Percentiles rank a stretch among this genome's conserved stretches.
Evolutionary conservation across 2,113 vertebrate species (phyloP).

Genomic region (Corythornis madagascariensis): DNA sequence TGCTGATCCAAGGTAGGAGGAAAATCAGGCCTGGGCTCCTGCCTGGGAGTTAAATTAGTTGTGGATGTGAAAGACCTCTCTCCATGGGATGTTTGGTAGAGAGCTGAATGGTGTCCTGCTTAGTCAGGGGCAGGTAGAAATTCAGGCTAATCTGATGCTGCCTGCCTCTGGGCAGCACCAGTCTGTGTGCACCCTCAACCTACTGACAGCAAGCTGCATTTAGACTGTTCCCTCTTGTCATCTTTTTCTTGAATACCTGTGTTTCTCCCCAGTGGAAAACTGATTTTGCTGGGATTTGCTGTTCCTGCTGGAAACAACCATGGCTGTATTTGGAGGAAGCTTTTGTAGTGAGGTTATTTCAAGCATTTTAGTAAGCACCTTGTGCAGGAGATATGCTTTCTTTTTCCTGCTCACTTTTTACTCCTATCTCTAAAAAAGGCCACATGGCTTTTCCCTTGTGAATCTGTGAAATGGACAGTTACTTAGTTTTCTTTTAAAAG

Average conservation of each 20-base stretch:
- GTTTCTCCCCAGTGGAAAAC: not conserved
- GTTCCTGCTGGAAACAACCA: not conserved
- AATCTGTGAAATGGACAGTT: not conserved
- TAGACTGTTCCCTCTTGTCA: not conserved
- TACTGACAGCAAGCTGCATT: not conserved
- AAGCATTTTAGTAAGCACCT: not conserved
- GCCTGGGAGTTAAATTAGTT: not conserved
- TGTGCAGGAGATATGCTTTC: not conserved
- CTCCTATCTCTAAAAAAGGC: not conserved
- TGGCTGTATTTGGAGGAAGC: not conserved
- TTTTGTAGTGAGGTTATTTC: not conserved
- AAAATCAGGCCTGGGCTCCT: not conserved
- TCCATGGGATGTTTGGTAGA: rapidly evolving
- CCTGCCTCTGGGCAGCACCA: not conserved
- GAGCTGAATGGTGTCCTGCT: not conserved
- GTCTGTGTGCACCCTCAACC: not conserved
- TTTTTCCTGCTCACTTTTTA: not conserved
- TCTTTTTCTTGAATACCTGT: not conserved
- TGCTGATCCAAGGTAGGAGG: not conserved
- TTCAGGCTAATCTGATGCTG: not conserved
- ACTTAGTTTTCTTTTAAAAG: not conserved
- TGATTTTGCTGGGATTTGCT: not conserved
- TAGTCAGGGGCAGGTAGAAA: not conserved
- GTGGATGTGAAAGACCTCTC: not conserved
- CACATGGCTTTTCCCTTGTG: not conserved